Evolutionary conservation across 2,888 invertebrate genomes (phyloP).

Genomic region (Drosophila helvetica): DNA sequence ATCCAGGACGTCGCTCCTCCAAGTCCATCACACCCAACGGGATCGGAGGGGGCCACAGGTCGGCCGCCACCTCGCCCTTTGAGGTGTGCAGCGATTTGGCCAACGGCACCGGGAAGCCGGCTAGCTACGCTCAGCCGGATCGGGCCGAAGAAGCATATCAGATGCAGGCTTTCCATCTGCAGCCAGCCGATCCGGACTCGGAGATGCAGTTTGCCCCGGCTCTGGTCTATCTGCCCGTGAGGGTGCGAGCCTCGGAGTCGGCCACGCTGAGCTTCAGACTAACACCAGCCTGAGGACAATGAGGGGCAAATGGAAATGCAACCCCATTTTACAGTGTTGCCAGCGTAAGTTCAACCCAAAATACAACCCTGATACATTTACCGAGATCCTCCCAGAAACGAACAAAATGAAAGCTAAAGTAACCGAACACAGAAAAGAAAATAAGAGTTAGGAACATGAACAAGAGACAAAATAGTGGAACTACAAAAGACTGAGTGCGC

Average conservation of each 20-base stretch:
- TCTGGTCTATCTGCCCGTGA: conserved; percentile 96
- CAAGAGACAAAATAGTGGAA: conserved; percentile 77
- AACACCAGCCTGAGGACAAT: conserved; percentile 91
- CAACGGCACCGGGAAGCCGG: conserved; percentile 84
- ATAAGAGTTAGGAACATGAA: conserved; percentile 53
- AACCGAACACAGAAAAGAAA: background rate
- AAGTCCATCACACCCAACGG: conserved; percentile 67
- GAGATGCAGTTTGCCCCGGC: conserved; percentile 91
- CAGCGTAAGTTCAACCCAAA: conserved; percentile 65
- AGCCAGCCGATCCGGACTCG: conserved; percentile 63
- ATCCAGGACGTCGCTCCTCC: conserved; percentile 34
- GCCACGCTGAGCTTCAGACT: conserved; percentile 96
- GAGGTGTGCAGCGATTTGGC: conserved; percentile 79
- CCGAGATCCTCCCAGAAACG: conserved; percentile 4
- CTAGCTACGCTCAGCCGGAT: conserved; percentile 87
- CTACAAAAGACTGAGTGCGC: conserved; percentile 82
- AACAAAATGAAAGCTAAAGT: background rate
- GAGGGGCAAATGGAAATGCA: conserved; percentile 26
- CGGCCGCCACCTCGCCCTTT: conserved; percentile 70
- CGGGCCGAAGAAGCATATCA: conserved; percentile 84
- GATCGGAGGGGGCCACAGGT: conserved; percentile 52
- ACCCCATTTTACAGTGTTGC: conserved; percentile 61
- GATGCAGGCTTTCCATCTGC: conserved; percentile 96
- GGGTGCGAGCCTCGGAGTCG: conserved; percentile 92
- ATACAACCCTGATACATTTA: background rate